Evolutionary conservation across 1,140 invertebrate genomes (phyloP).

Genomic region (Drosophila yakuba): DNA sequence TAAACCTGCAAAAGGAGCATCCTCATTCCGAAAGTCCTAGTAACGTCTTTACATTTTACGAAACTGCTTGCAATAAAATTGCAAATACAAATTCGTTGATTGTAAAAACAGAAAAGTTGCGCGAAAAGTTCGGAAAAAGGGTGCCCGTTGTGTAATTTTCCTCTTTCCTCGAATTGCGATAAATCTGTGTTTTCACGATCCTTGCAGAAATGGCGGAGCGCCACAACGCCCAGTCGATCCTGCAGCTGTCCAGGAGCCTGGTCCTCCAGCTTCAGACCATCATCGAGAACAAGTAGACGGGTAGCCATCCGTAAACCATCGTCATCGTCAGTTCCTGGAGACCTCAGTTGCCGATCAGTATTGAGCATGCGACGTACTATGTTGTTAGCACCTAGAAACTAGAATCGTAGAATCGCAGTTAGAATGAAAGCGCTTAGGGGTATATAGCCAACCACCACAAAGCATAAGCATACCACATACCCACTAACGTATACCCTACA

Average conservation of each 20-base stretch:
- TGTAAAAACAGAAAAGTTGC: too few species aligned
- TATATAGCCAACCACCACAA: neutral
- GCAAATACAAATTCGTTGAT: too few species aligned
- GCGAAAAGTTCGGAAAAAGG: too few species aligned
- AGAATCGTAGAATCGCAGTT: slow-evolving; percentile 26
- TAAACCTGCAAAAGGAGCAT: too few species aligned
- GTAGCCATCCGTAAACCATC: neutral
- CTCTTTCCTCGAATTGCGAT: too few species aligned
- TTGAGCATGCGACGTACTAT: slow-evolving; percentile 52
- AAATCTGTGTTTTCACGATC: too few species aligned
- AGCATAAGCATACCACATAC: neutral
- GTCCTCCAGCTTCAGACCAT: slow-evolving; percentile 95
- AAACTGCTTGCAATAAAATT: too few species aligned
- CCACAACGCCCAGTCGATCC: slow-evolving; percentile 92
- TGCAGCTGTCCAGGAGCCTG: slow-evolving; percentile 92
- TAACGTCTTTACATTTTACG: too few species aligned
- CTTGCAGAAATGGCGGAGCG: slow-evolving; percentile 96
- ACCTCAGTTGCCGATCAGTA: slow-evolving; percentile 59
- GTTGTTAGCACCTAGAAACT: slow-evolving; percentile 47
- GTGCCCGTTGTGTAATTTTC: too few species aligned
- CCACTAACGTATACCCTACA: neutral
- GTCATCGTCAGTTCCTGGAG: slow-evolving; percentile 17
- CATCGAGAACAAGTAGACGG: slow-evolving; percentile 93
- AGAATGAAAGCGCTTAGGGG: slow-evolving; percentile 7
- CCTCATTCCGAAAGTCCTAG: too few species aligned